These are phyloP conservation scores for Drosophila prostipennis DNA, from an alignment of 2,888 invertebrate genomes.

Conservation along the genomic window DNA sequence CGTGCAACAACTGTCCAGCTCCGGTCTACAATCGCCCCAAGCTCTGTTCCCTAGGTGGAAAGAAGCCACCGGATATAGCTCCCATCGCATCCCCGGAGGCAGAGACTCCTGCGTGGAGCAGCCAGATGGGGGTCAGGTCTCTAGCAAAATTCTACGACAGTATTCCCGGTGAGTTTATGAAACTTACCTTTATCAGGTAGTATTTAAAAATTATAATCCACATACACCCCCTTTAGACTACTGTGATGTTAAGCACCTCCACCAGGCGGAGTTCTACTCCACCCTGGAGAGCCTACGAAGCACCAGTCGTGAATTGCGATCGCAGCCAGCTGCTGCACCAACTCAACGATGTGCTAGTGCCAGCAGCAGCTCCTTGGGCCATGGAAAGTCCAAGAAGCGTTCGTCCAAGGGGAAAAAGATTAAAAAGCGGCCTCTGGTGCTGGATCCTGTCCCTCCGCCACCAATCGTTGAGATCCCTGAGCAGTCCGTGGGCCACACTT, in stretches of 20 bases:
- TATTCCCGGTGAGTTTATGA: conserved; percentile 86
- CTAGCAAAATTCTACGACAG: conserved; percentile 90
- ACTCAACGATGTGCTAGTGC: conserved; percentile 51
- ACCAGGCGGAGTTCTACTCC: conserved; percentile 90
- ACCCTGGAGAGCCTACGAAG: conserved; percentile 86
- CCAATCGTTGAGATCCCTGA: conserved; percentile 11
- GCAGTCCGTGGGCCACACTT: conserved; percentile 13
- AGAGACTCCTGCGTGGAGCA: conserved; percentile 48
- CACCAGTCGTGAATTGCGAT: conserved; percentile 77
- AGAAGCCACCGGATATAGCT: conserved; percentile 48
- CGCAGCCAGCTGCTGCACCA: conserved; percentile 48
- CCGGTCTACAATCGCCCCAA: conserved; percentile 88
- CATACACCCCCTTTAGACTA: conserved; percentile 85
- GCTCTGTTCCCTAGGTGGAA: conserved; percentile 68
- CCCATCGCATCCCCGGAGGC: conserved; percentile 22
- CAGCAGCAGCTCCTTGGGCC: conserved; percentile 33
- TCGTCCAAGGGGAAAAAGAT: conserved; percentile 48
- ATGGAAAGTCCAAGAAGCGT: conserved; percentile 56
- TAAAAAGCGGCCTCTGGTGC: conserved; percentile 41
- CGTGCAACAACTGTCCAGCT: conserved; percentile 89
- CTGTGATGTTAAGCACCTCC: conserved; percentile 90
- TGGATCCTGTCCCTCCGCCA: conserved; percentile 27
- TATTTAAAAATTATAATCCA: no score
- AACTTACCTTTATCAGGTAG: no score
- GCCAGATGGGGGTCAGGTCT: conserved; percentile 85